Conservation (phyloP, 2,888 invertebrate genomes). For the Rhamnusium bicolor region DNA sequence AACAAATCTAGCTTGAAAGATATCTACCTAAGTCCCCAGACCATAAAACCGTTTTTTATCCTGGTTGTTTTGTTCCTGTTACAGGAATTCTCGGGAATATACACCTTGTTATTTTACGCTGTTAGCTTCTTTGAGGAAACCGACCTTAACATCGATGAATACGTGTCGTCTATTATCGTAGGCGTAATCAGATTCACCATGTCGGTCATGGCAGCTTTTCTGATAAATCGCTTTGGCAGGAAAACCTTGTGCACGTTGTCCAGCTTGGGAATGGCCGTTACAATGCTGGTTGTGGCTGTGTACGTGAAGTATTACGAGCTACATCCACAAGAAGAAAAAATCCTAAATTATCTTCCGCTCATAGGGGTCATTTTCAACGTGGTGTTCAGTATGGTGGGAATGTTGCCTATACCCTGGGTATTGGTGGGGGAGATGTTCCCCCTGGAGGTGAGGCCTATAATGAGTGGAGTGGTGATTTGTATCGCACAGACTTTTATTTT, state of each 20-base stretch:
- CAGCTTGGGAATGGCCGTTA: slow-evolving; percentile 77
- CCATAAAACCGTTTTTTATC: slow-evolving; percentile 79
- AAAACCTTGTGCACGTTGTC: slow-evolving; percentile 78
- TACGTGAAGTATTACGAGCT: slow-evolving; percentile 68
- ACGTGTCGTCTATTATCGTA: slow-evolving; percentile 80
- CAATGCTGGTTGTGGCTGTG: slow-evolving; percentile 72
- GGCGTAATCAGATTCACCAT: slow-evolving; percentile 79
- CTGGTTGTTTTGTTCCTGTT: slow-evolving; percentile 79
- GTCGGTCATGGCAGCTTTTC: slow-evolving; percentile 78
- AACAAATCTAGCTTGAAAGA: slow-evolving; percentile 54
- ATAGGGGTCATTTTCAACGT: slow-evolving; percentile 80
- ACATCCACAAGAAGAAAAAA: slow-evolving; percentile 56
- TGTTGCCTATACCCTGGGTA: slow-evolving; percentile 83
- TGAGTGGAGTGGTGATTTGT: slow-evolving; percentile 81
- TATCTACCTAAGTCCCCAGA: slow-evolving; percentile 72
- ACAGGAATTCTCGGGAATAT: slow-evolving; percentile 83
- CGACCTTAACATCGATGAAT: slow-evolving; percentile 77
- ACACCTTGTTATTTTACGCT: slow-evolving; percentile 82
- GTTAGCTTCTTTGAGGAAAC: slow-evolving; percentile 81
- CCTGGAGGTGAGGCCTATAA: slow-evolving; percentile 78
- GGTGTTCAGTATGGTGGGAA: slow-evolving; percentile 82
- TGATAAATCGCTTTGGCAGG: slow-evolving; percentile 78
- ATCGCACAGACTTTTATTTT: slow-evolving; percentile 82
- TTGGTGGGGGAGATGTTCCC: slow-evolving; percentile 84
- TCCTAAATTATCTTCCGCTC: slow-evolving; percentile 71